phyloP scores from a whole-genome alignment of 2,113 vertebrate genomes.

The Probosciger aterrimus region DNA sequence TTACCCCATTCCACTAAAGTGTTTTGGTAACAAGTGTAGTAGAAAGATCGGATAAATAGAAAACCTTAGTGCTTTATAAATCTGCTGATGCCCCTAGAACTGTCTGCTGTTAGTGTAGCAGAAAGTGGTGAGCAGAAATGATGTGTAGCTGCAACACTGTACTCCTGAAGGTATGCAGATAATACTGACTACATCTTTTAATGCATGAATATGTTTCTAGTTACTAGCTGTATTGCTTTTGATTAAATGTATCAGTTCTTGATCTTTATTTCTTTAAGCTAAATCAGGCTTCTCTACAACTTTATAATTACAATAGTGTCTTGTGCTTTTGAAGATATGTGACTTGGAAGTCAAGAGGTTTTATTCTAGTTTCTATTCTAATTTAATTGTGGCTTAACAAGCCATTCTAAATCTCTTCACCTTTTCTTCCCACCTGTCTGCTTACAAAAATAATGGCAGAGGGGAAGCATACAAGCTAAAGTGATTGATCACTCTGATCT shows the following conservation, averaged over 20 bases:
- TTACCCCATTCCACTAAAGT: background rate
- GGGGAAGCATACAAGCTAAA: background rate
- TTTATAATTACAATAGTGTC: background rate
- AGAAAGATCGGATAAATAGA: background rate
- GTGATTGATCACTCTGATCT: background rate
- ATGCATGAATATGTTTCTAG: background rate
- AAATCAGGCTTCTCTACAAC: background rate
- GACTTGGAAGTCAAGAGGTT: background rate
- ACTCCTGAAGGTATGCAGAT: background rate
- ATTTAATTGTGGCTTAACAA: background rate
- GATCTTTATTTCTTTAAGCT: background rate
- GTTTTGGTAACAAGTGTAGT: background rate
- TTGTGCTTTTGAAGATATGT: background rate
- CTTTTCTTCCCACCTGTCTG: background rate
- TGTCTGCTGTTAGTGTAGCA: background rate
- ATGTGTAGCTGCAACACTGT: background rate
- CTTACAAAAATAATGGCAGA: background rate
- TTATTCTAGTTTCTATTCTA: background rate
- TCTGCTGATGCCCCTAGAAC: background rate
- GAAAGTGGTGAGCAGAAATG: background rate
- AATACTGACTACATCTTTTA: background rate
- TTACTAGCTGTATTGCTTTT: background rate
- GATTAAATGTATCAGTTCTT: background rate
- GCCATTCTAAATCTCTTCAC: background rate
- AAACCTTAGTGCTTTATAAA: background rate